A percentile compares a stretch with the other conserved stretches of the same genome.
phyloP scores from a whole-genome alignment of 2,113 vertebrate species.

The Brachionichthys hirsutus region DNA sequence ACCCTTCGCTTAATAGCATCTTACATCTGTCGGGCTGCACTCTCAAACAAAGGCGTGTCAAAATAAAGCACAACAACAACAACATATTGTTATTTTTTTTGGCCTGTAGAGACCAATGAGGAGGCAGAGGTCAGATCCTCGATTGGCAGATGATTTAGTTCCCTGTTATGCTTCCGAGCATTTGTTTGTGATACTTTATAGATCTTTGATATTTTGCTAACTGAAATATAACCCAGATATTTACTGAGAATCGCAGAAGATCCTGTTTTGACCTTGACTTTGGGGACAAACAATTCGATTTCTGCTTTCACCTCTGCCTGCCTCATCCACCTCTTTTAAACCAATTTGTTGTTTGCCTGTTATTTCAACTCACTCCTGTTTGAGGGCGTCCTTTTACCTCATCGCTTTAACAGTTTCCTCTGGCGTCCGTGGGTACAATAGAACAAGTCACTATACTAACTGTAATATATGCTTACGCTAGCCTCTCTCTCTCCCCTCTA shows the following conservation, averaged over 20 bases:
- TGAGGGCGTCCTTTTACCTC: constrained; percentile 32
- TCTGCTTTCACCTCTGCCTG: background rate
- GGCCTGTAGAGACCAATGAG: too few species aligned
- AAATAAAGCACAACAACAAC: constrained; percentile 17
- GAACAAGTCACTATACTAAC: constrained; percentile 77
- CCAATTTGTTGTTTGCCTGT: background rate
- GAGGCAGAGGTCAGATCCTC: too few species aligned
- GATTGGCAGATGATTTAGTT: too few species aligned
- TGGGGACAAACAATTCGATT: constrained; percentile 1
- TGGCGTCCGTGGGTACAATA: constrained; percentile 61
- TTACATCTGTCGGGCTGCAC: constrained; percentile 52
- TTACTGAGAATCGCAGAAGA: too few species aligned
- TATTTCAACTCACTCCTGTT: constrained; percentile 48
- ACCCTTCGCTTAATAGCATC: constrained; percentile 62
- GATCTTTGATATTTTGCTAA: too few species aligned
- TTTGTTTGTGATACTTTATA: too few species aligned
- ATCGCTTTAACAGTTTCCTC: constrained; percentile 41
- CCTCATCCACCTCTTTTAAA: background rate
- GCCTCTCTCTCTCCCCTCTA: constrained; percentile 60
- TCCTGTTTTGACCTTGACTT: background rate
- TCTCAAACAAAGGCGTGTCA: constrained; percentile 46
- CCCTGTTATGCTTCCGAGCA: too few species aligned
- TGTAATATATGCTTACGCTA: constrained; percentile 71
- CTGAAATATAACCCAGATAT: background rate
- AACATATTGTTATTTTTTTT: background rate